Evolutionary conservation across 1,140 invertebrate genomes (phyloP).

Genomic region (Drosophila nigromelanica): DNA sequence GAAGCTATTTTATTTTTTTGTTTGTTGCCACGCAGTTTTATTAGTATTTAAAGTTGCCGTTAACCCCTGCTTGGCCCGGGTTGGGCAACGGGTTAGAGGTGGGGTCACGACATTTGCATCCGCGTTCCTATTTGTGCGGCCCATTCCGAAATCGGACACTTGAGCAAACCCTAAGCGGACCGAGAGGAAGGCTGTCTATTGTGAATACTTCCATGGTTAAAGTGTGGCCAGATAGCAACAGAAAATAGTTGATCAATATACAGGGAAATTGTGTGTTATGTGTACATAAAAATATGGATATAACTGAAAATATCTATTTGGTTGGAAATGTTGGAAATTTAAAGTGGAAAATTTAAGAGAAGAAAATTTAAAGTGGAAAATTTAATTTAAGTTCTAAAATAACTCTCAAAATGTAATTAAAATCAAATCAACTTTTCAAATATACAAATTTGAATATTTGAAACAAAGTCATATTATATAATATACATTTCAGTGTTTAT

Average conservation of each 20-base stretch:
- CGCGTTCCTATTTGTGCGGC: constrained; percentile 23
- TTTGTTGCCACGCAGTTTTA: constrained; percentile 61
- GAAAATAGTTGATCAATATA: neutral
- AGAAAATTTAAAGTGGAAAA: too few species aligned
- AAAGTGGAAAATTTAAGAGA: too few species aligned
- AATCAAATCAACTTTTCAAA: too few species aligned
- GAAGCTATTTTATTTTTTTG: constrained; percentile 28
- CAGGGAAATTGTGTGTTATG: too few species aligned
- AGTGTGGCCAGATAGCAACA: constrained; percentile 42
- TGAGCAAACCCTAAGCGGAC: neutral
- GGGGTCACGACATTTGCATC: constrained; percentile 65
- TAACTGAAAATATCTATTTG: too few species aligned
- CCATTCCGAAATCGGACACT: constrained; percentile 74
- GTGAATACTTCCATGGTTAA: constrained; percentile 39
- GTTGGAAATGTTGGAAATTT: too few species aligned
- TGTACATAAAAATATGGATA: too few species aligned
- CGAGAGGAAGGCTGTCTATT: constrained; percentile 39
- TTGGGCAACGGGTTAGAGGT: constrained; percentile 71
- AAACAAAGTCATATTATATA: too few species aligned
- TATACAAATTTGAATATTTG: too few species aligned
- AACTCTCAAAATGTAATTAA: too few species aligned
- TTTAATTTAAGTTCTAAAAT: too few species aligned
- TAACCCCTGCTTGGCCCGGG: constrained; percentile 70
- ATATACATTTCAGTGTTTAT: too few species aligned
- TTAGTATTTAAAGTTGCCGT: constrained; percentile 72